Evolutionary conservation across 1,140 invertebrate species (phyloP), one percentile per base, ranked within the genome.

Genomic region (Pogonomyrmex californicus): DNA sequence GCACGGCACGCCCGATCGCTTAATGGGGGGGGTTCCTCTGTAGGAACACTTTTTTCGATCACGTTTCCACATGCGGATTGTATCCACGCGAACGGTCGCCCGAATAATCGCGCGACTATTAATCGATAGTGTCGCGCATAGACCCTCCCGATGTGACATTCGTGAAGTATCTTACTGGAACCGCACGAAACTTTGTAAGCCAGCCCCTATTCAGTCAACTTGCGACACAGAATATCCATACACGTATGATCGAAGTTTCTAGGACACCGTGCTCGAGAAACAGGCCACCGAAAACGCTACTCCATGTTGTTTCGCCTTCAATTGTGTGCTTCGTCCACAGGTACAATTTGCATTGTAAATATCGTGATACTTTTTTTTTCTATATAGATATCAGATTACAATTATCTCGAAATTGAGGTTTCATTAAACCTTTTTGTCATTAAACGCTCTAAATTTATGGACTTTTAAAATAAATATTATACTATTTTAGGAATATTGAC

Each of bases 121-220:
- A 75, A 75, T 83, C 68, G 30, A 75, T 83, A 75, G n/a, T 49
- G 44, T 73, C 68, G 4, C 79, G 33, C 54, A 38, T 73, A 62
- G 54, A 83, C 44, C 17, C 30, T n/a, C 5, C 12, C 79, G 33
- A 62, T 49, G 41, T 49, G 17, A 54, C 63, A 66, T 68, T 54
- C 41, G 51, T n/a, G 4, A 60, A 83, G 56, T 75, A 17, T 62
- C 56, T 33, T 33, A 68, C 5, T 5, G 17, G 41, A 73, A 23
- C 33, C 51, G 12, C 38, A 36, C 17, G 38, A n/a, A 82, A 71
- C 41, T 73, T 33, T 10, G 38, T 58, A 56, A 71, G 30, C 51
- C 30, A 58, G 30, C 17, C 30, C 14, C 66, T 73, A 49, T 60
- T 73, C 41, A 60, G n/a, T 36, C 66, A 73, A 60, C 51, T 75